Evolutionary conservation across 1,140 invertebrate genomes (phyloP), one percentile per base, ranked within the genome.

Genomic region (Drosophila sulfurigaster): DNA sequence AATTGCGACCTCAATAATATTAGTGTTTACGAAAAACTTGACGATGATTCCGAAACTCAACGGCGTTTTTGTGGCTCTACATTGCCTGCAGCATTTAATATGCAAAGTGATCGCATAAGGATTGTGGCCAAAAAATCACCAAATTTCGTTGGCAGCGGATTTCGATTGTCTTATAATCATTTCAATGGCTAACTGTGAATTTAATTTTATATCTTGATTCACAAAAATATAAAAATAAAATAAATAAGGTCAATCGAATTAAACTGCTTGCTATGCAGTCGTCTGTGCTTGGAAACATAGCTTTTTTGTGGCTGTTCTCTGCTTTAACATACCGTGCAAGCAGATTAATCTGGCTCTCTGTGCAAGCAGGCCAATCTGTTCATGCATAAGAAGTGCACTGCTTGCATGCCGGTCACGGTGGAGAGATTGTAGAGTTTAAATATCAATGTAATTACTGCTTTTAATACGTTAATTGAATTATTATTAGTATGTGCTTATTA

Each of bases 61-160:
- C 66, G 88, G 1, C 79, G 91, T 15, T 92, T 90, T 25, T 25
- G 20, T 25, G 94, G 94, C 62, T 93, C 94, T 88, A 94, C 95
- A 78, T 68, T 59, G 1, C 94, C 95, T 2, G 94, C 94, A 0
- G 86, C 90, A 51, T 94, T 94, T 67, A 89, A 83, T 1, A 93
- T 94, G 25, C 59, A 68, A 1, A 93, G 92, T 7, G 95, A 95
- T 91, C 93, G 93, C 69, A 76, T 96, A 1, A 92, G 93, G 46
- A 92, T 97, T 28, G 93, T 94, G 7, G 96, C 95, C 71, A 93
- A 93, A 20, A 95, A 95, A 0, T 95, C 94, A n/a, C 85, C 93
- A 4, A 95, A 95, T 79, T 96, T 96, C 65, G 94, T 94, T 67
- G 96, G 95, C 1, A 94, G 93, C 3, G 96, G 96, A 41, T 96